phyloP scores from a whole-genome alignment of 2,113 vertebrate genomes.

The Puntigrus tetrazona region DNA sequence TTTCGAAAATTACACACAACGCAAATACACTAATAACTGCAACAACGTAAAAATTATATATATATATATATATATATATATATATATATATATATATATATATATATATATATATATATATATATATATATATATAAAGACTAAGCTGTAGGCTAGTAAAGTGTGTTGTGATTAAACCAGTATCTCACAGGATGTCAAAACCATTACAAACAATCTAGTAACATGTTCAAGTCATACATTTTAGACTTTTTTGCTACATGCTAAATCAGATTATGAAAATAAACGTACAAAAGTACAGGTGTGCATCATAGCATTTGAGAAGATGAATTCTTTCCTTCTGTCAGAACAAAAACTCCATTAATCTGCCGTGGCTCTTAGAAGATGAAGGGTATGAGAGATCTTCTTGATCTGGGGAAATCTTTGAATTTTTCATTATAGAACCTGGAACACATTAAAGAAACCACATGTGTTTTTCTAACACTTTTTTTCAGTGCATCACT shows the following conservation, averaged over 20 bases:
- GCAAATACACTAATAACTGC: not conserved
- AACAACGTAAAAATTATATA: too few species aligned
- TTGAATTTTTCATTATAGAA: slow-evolving; percentile 85
- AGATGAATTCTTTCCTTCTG: not conserved
- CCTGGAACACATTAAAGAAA: slow-evolving; percentile 68
- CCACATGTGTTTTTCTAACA: not conserved
- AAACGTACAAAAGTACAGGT: not conserved
- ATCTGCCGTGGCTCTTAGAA: slow-evolving; percentile 68
- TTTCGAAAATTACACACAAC: not conserved
- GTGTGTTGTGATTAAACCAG: not conserved
- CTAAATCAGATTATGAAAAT: slow-evolving; percentile 9
- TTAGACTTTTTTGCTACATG: not conserved
- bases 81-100: too few species aligned
- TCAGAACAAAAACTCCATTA: not conserved
- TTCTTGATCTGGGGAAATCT: slow-evolving; percentile 86
- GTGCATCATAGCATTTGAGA: not conserved
- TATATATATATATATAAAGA: too few species aligned
- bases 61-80: too few species aligned
- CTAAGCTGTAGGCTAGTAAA: not conserved
- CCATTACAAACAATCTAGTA: not conserved
- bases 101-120: too few species aligned
- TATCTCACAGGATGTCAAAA: not conserved
- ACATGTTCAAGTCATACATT: not conserved
- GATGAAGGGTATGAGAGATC: slow-evolving; percentile 87
- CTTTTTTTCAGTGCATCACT: not conserved